Evolutionary conservation across 1,140 invertebrate species (phyloP).

Genomic region (Achatina immaculata): DNA sequence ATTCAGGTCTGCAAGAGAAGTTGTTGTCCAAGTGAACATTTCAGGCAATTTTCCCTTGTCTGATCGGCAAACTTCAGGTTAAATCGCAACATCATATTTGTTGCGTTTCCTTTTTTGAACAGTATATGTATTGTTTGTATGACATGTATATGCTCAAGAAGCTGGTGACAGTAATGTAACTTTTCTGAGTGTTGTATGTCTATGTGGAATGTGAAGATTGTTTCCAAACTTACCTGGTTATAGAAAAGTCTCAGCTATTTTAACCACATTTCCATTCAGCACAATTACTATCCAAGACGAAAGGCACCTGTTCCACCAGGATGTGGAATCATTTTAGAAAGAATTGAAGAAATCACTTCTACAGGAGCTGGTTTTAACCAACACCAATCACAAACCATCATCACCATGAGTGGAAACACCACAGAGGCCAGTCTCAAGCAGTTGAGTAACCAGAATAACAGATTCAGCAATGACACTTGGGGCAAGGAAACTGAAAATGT

Average conservation of each 20-base stretch:
- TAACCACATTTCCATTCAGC: background rate
- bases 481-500: background rate
- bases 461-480: background rate
- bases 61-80: too few relatives aligned
- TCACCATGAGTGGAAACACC: background rate
- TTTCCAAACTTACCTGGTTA: background rate
- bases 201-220: background rate
- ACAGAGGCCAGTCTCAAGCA: background rate
- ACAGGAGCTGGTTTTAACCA: too few relatives aligned
- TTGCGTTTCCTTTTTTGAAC: too few relatives aligned
- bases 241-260: background rate
- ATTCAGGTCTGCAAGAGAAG: too few relatives aligned
- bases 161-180: background rate
- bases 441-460: background rate
- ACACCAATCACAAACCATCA: background rate
- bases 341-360: background rate
- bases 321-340: background rate
- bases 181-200: background rate
- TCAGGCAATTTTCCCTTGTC: too few relatives aligned
- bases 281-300: background rate
- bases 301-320: conserved; percentile 7
- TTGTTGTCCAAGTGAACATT: too few relatives aligned
- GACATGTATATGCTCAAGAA: background rate
- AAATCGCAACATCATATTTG: too few relatives aligned
- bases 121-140: background rate